Conservation (phyloP, 2,888 invertebrate species). For the Pristionchus japonicus region DNA sequence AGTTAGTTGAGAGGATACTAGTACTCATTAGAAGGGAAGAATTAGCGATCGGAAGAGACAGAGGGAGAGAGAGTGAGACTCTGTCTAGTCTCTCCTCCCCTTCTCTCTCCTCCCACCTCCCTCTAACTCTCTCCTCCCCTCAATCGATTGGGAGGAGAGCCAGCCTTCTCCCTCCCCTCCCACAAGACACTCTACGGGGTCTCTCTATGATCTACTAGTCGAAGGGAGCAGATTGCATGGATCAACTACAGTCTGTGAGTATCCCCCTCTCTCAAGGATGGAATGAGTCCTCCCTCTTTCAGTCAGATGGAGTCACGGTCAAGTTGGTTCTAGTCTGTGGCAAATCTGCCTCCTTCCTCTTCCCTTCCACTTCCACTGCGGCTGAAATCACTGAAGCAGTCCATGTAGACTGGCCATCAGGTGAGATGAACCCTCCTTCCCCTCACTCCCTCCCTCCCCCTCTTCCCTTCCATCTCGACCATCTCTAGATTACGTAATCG, state of each 20-base stretch:
- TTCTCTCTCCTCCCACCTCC: conserved; percentile 30
- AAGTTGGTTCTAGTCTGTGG: conserved; percentile 94
- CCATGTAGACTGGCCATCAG: conserved; percentile 99
- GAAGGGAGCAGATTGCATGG: neutral
- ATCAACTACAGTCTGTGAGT: neutral
- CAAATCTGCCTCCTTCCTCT: conserved; percentile 98
- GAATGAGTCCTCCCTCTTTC: neutral
- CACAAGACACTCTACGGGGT: neutral
- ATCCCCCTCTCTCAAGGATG: neutral
- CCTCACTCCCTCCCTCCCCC: neutral
- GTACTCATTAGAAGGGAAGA: conserved; percentile 37
- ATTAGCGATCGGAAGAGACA: conserved; percentile 27
- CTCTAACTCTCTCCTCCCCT: neutral
- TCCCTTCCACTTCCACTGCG: conserved; percentile 95
- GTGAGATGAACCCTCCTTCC: conserved; percentile 79
- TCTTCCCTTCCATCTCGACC: neutral
- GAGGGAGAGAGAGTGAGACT: neutral
- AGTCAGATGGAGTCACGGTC: conserved; percentile 41
- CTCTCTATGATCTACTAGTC: neutral
- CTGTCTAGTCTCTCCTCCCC: neutral
- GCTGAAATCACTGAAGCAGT: conserved; percentile 99
- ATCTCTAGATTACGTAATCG: neutral
- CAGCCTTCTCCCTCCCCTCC: neutral
- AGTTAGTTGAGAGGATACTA: conserved; percentile 22
- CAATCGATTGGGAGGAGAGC: conserved; percentile 27